phyloP scores from a whole-genome alignment of 2,797 vertebrate species.

The Fringilla coelebs region DNA sequence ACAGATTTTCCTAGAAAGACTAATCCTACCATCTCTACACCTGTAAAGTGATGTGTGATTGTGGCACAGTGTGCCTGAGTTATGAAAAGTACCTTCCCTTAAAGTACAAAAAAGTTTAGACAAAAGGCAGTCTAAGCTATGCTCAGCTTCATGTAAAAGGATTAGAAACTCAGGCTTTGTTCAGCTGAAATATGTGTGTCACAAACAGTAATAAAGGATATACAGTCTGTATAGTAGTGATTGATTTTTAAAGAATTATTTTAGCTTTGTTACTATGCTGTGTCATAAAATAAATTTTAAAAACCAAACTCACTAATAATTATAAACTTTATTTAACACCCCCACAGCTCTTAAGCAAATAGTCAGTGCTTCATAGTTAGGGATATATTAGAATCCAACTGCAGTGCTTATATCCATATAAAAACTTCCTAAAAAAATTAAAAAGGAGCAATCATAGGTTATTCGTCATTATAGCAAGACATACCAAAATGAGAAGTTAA shows the following conservation, averaged over 20 bases:
- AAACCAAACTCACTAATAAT: background rate
- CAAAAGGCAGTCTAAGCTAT: background rate
- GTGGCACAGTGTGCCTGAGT: background rate
- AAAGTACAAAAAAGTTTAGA: background rate
- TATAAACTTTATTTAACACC: background rate
- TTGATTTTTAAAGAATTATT: background rate
- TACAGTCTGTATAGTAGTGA: background rate
- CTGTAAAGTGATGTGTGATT: background rate
- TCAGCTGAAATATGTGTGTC: background rate
- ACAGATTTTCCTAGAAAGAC: background rate
- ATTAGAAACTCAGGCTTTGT: background rate
- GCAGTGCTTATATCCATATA: background rate
- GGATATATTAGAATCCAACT: background rate
- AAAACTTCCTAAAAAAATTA: background rate
- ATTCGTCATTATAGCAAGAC: background rate
- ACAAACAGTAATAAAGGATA: background rate
- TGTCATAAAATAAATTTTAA: background rate
- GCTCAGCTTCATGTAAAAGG: background rate
- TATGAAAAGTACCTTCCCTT: background rate
- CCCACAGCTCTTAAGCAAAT: background rate
- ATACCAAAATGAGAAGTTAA: background rate
- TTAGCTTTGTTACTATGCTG: background rate
- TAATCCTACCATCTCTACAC: background rate
- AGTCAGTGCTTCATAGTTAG: background rate
- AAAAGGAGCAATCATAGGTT: background rate